Base-by-base conservation (phyloP, 1,140 invertebrate genomes). In the Drosophila miranda region DNA sequence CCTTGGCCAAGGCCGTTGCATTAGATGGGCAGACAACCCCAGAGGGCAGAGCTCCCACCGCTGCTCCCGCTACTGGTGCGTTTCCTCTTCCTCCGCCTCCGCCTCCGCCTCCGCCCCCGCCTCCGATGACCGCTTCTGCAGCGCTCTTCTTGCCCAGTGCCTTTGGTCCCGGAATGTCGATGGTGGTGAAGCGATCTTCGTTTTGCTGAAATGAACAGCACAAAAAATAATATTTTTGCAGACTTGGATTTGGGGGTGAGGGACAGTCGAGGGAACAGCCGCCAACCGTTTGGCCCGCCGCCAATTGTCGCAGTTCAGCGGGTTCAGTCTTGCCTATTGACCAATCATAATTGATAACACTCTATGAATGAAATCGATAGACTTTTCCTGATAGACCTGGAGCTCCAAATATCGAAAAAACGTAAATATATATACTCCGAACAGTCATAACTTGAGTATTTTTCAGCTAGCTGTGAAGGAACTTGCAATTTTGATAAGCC, bases 151-250 rank as follows among this genome's bases (percentile, higher is more conserved):
- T 38, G 34, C 34, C 11, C 11, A 38, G 11, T 4, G 3, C 3
- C 34, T 3, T 38, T 11, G 34, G 13, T 38, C 34, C 74, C 34
- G 63, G 38, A 42, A 54, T 54, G 56, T 78, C 76, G 56, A 81
- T 73, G 51, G 55, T 69, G 52, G 67, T 80, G 50, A 77, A 79
- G 26, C 78, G 88, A 77, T 88, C 83, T 60, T 90, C 72, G 69
- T 88, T 87, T 81, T 74, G 69, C 88, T 90, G 6, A 6, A 61
- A 54, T 38, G 42, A 14, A 42, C 11, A 52, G 67, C 43, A 30
- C 43, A 49, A 75, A 28, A 49, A 44, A 21, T 21, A 50, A 41
- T 30, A 19, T n/a, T 53, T 28, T 46, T 8, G 16, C 45, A 54
- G 23, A 23, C 3, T 23, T 26, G 23, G 4, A 5, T 26, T 26